phyloP scores from a whole-genome alignment of 2,113 vertebrate genomes.

The Poeciliopsis retropinna region DNA sequence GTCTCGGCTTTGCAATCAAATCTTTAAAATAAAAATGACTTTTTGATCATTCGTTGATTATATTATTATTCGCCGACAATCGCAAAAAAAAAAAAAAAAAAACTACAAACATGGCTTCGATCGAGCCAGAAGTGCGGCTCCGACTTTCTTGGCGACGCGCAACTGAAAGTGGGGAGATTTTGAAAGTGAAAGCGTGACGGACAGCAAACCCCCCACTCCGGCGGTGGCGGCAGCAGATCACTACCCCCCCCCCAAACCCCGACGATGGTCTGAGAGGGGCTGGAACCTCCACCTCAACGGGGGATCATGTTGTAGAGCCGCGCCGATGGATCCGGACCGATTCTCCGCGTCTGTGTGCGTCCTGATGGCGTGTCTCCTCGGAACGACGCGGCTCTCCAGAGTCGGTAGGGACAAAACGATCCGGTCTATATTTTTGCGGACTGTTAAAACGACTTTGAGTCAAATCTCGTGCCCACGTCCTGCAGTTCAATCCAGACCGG shows the following conservation, averaged over 20 bases:
- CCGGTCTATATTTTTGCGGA: not conserved
- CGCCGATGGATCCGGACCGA: conserved; percentile 42
- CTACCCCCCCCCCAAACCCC: too few relatives aligned
- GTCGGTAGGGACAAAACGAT: conserved; percentile 30
- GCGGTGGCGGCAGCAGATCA: not conserved
- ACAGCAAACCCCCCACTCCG: rapidly evolving
- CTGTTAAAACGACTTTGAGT: too few relatives aligned
- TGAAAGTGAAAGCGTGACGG: conserved; percentile 36
- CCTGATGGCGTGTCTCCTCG: conserved; percentile 8
- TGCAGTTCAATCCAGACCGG: not conserved
- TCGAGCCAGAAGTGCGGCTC: not conserved
- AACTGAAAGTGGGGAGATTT: not conserved
- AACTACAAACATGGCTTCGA: not conserved
- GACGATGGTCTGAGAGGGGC: conserved; percentile 4
- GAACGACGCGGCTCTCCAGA: not conserved
- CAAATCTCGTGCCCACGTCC: too few relatives aligned
- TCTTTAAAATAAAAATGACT: not conserved
- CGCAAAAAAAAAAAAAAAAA: not conserved
- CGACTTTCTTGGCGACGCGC: not conserved
- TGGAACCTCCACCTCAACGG: not conserved
- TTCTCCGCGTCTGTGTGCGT: not conserved
- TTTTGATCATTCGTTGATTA: not conserved
- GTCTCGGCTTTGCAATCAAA: not conserved
- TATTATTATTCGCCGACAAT: not conserved
- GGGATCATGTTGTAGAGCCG: not conserved